These are phyloP conservation scores for Ectobius pallidus DNA, from an alignment of 2,888 invertebrate genomes.

Conservation along the genomic window DNA sequence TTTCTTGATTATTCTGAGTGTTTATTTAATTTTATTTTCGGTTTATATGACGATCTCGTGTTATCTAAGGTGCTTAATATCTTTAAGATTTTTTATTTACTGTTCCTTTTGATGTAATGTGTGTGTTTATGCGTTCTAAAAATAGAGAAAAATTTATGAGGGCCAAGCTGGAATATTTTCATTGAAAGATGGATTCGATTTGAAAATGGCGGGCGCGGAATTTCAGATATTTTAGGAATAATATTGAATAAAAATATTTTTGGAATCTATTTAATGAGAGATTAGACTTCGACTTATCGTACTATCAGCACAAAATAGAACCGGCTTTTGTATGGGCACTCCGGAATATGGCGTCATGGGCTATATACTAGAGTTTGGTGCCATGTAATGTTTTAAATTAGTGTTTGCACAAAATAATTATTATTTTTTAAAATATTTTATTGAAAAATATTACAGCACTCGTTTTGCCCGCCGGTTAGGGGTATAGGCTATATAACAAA, in stretches of 20 bases:
- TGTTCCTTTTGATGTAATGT: constrained; percentile 10
- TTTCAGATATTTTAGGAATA: constrained; percentile 38
- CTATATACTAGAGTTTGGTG: constrained; percentile 30
- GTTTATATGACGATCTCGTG: neutral
- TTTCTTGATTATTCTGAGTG: neutral
- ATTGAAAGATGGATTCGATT: constrained; percentile 35
- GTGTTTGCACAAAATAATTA: no score
- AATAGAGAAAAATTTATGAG: constrained; percentile 43
- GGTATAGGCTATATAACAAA: no score
- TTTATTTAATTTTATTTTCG: constrained; percentile 35
- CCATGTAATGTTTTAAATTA: constrained; percentile 28
- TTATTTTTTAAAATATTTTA: no score
- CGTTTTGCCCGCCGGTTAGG: no score
- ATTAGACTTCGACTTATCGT: no score
- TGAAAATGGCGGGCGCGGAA: constrained; percentile 47
- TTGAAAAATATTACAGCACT: no score
- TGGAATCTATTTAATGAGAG: no score
- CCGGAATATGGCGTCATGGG: constrained; percentile 9
- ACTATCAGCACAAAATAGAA: no score
- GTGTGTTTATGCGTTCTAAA: constrained; percentile 37
- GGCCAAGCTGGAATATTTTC: constrained; percentile 35
- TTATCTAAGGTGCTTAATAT: neutral
- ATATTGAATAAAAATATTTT: constrained; percentile 16
- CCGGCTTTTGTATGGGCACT: no score
- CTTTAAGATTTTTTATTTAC: constrained; percentile 29